phyloP scores from a whole-genome alignment of 2,888 invertebrate species.

The Clitarchus hookeri region DNA sequence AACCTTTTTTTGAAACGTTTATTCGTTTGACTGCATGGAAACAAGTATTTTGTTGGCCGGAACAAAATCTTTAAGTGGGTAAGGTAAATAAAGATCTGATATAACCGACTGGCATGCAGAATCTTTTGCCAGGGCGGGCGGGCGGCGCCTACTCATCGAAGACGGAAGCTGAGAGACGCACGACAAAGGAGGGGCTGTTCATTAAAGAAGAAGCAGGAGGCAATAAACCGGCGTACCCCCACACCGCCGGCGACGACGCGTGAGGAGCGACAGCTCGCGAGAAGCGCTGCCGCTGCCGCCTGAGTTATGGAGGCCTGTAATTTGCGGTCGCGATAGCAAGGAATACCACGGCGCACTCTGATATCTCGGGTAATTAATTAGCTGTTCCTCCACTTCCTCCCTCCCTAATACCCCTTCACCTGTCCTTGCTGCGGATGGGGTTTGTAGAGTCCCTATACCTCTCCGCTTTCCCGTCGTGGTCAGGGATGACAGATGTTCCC shows the following conservation, averaged over 20 bases:
- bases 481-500: neutral
- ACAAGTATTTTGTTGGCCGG: no score
- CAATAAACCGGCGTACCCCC: neutral
- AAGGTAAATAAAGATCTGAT: no score
- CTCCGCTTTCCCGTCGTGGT: neutral
- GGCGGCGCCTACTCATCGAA: no score
- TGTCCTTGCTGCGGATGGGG: neutral
- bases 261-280: neutral
- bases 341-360: neutral
- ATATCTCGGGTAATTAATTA: slow-evolving; percentile 14
- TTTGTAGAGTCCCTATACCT: neutral
- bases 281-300: no score
- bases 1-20: no score
- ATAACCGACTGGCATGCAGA: no score
- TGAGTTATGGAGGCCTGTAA: neutral
- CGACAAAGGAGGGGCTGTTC: neutral
- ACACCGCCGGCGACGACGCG: no score
- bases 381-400: neutral
- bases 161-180: no score
- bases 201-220: neutral
- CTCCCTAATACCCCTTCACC: no score
- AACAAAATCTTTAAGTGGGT: no score
- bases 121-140: no score
- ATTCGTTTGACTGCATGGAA: no score
- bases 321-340: slow-evolving; percentile 14